Evolutionary conservation across 2,888 invertebrate genomes (phyloP), one percentile per base, ranked within the genome.

Genomic region (Idaea dimidiata): DNA sequence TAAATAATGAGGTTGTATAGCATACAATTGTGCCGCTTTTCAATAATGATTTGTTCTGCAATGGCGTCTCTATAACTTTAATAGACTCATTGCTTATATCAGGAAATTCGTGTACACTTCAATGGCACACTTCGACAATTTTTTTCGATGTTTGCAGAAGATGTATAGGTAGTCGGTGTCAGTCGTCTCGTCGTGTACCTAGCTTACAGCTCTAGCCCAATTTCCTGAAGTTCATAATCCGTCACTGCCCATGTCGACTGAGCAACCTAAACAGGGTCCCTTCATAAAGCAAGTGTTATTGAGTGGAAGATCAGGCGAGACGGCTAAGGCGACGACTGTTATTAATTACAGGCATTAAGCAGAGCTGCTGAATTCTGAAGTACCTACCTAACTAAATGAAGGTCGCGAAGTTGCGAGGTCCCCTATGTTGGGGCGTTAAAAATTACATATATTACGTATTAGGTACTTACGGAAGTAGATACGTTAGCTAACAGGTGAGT

Each of bases 341-440:
- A 84, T 88, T 88, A 89, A 87, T 87, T 77, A 83, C 86, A 77
- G 72, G 81, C 86, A 89, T 88, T 88, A 84, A 88, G 76, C 84
- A 83, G 80, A 74, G 43, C 14, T 43, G 14, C 14, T 14, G 43
- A 43, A 43, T 43, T 43, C 55, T 63, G 71, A 62, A 68, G 59
- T 63, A n/a, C n/a, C n/a, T n/a, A n/a, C n/a, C n/a, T n/a, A n/a
- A n/a, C n/a, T n/a, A 66, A 71, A 65, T 70, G 65, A 68, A 77
- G 72, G 73, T 67, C 69, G 68, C 10, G 14, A 14, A 43, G 43
- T 43, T 14, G 8, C 43, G 8, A 8, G 43, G 43, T 3, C 14
- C 3, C 33, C 14, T 33, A 33, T 7, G 14, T 33, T 5, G 14
- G 7, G 7, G 33, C 43, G 3, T 43, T n/a, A n/a, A n/a, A n/a